Base-by-base conservation (phyloP, 2,888 invertebrate genomes). In the Boloria selene region DNA sequence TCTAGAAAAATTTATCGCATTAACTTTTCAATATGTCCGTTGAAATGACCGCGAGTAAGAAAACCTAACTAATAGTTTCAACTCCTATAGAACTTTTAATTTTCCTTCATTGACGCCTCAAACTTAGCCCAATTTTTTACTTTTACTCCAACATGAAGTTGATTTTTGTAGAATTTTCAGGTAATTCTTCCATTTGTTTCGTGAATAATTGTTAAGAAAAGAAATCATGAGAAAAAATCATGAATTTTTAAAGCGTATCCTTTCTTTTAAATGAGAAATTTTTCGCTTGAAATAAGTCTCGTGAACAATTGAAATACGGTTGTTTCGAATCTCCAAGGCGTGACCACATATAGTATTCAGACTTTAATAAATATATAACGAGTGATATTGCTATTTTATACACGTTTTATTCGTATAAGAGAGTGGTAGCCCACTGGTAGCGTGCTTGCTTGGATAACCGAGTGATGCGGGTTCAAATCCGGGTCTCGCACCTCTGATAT, bases 81-180 rank as follows among this genome's bases (percentile, higher is more conserved):
- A 52, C 38, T 61, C 56, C 18, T 44, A 22, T 5, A 55, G 18
- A 66, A 61, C 52, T 66, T 66, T 66, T 66, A 66, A 66, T 61
- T 64, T 61, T 54, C 53, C 47, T 53, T 51, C 60, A 65, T 63
- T 68, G 53, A 61, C 68, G 64, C 65, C 44, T 56, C n/a, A 42
- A 44, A 3, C 26, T 51, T 51, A 14, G 6, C 6, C 13, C 10
- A 17, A 18, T 38, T 38, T 56, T 56, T 56, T 22, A 56, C 56
- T 56, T 45, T 45, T 5, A 13, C 56, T 56, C 13, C 16, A 56
- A 56, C 45, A 22, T 56, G 22, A 22, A 56, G 13, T 45, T 38
- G 31, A 38, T 2, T 70, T 59, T 65, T 49, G 64, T 72, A 67
- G 62, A 69, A 71, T 70, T 71, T 68, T 64, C 64, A 68, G 65